These are phyloP conservation scores for Dicyrtomina minuta DNA, from an alignment of 2,888 invertebrate species.

Conservation along the genomic window DNA sequence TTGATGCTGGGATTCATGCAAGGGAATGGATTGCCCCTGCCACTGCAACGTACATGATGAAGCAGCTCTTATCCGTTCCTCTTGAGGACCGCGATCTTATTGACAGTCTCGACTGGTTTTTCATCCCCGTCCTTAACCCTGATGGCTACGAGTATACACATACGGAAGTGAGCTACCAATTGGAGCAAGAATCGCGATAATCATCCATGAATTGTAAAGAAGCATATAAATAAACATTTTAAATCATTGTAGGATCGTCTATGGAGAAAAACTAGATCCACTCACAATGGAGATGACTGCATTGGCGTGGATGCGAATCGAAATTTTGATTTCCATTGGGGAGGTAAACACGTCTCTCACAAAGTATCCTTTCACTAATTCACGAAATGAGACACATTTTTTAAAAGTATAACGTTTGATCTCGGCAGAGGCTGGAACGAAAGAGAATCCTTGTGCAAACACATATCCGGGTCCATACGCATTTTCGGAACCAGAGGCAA, in stretches of 20 bases:
- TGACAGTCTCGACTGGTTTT: conserved; percentile 65
- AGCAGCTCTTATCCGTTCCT: conserved; percentile 62
- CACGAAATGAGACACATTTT: too few species aligned
- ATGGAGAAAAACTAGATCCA: conserved; percentile 74
- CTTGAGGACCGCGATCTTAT: conserved; percentile 59
- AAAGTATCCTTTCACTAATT: neutral
- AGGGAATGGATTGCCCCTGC: conserved; percentile 65
- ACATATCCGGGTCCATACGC: conserved; percentile 58
- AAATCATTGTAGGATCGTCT: conserved; percentile 64
- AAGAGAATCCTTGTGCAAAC: conserved; percentile 57
- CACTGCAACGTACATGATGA: conserved; percentile 54
- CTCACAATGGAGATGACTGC: conserved; percentile 58
- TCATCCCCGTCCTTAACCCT: conserved; percentile 72
- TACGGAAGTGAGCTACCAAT: conserved; percentile 46
- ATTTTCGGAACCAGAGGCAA: conserved; percentile 71
- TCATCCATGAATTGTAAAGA: too few species aligned
- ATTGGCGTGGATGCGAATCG: conserved; percentile 80
- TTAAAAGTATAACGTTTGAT: neutral
- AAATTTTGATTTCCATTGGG: conserved; percentile 78
- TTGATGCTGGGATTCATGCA: conserved; percentile 60
- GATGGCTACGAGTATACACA: conserved; percentile 59
- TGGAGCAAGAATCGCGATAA: too few species aligned
- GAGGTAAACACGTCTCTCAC: conserved; percentile 57
- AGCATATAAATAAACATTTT: neutral
- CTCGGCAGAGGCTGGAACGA: conserved; percentile 56